Evolutionary conservation across 2,797 vertebrate genomes (phyloP).

Genomic region (Lutjanus campechanus): DNA sequence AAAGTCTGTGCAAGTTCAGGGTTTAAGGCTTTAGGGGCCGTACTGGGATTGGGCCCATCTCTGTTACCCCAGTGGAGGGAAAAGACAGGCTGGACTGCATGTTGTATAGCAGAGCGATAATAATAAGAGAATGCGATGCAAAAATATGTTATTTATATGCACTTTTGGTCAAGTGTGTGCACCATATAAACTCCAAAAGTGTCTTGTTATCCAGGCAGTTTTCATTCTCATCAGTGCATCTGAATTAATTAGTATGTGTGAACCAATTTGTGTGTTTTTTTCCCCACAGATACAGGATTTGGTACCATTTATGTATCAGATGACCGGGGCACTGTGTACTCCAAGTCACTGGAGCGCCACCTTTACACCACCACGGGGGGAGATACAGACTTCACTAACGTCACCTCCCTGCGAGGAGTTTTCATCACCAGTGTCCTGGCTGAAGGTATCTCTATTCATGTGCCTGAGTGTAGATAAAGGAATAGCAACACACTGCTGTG

Average conservation of each 20-base stretch:
- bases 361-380: constrained; percentile 93
- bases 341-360: constrained; percentile 94
- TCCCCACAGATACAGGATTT: constrained; percentile 88
- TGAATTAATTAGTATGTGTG: not conserved
- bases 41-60: too few relatives aligned
- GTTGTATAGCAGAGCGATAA: not conserved
- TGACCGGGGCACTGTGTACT: constrained; percentile 93
- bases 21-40: too few relatives aligned
- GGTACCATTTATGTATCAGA: constrained; percentile 96
- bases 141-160: not conserved
- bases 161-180: not conserved
- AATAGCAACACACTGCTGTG: constrained; percentile 24
- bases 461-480: constrained; percentile 25
- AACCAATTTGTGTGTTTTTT: not conserved
- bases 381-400: constrained; percentile 95
- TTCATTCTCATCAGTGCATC: not conserved
- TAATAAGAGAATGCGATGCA: not conserved
- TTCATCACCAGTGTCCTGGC: constrained; percentile 92
- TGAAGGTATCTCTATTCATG: constrained; percentile 84
- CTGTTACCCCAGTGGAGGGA: too few relatives aligned
- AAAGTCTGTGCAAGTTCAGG: too few relatives aligned
- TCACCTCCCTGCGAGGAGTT: constrained; percentile 94
- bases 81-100: too few relatives aligned
- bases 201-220: not conserved
- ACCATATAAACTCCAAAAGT: not conserved